Percentiles rank a stretch among this genome's conserved stretches.
phyloP scores from a whole-genome alignment of 2,888 invertebrate species.

The Hemicrepidius hirtus region DNA sequence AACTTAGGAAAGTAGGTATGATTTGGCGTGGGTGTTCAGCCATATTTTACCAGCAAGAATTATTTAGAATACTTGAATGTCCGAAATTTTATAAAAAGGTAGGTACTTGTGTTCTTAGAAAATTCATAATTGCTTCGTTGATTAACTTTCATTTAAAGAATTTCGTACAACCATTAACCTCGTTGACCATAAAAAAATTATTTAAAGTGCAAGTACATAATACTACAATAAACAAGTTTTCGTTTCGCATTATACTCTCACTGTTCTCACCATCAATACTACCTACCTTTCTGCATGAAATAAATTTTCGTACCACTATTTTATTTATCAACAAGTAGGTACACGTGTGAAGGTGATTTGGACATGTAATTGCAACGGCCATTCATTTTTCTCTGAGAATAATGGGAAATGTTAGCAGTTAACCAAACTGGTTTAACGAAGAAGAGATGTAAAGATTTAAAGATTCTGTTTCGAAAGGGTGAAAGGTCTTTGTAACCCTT shows the following conservation, averaged over 20 bases:
- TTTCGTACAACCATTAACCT: not conserved
- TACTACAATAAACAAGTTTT: no score
- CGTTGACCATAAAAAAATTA: no score
- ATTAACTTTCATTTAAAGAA: not conserved
- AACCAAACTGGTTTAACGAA: constrained; percentile 31
- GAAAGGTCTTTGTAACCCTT: constrained; percentile 4
- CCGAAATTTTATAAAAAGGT: no score
- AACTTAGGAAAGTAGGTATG: no score
- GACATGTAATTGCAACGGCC: constrained; percentile 25
- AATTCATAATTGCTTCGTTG: no score
- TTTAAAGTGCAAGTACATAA: no score
- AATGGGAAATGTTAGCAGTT: constrained; percentile 25
- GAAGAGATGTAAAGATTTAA: constrained; percentile 4
- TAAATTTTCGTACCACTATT: not conserved
- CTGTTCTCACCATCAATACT: not conserved
- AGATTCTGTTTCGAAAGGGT: constrained; percentile 3
- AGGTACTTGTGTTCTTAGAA: no score
- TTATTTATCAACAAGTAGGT: not conserved
- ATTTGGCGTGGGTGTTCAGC: no score
- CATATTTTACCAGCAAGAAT: no score
- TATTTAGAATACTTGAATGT: no score
- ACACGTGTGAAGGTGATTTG: constrained; percentile 28
- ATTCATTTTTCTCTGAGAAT: not conserved
- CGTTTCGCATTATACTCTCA: no score
- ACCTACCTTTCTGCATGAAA: not conserved